Conservation (phyloP, 23 tunicate genomes). For the Clavelina lepadiformis region DNA sequence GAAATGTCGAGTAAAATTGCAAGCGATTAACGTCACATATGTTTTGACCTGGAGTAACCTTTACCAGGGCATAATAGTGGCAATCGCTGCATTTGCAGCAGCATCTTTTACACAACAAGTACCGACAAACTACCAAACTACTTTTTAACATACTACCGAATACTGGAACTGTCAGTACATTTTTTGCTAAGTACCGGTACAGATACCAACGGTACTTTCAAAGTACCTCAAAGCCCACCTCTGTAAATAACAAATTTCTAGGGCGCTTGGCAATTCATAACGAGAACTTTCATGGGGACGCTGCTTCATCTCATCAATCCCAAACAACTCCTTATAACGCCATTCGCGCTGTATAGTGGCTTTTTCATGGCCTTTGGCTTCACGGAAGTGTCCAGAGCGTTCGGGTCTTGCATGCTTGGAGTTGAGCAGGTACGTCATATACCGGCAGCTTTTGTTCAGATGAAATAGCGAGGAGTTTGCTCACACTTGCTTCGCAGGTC, state of each 20-base stretch:
- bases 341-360: conserved; percentile 47
- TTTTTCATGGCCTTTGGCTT: conserved; percentile 36
- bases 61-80: no score
- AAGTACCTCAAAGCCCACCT: no score
- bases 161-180: background rate
- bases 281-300: conserved; percentile 14
- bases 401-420: conserved; percentile 58
- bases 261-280: no score
- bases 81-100: no score
- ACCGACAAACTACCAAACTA: background rate
- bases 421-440: conserved; percentile 42
- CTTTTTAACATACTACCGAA: background rate
- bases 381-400: conserved; percentile 59
- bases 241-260: no score
- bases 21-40: no score
- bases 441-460: background rate
- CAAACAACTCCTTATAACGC: conserved; percentile 45
- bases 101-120: no score
- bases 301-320: conserved; percentile 39
- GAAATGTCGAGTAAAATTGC: no score
- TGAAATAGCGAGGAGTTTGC: no score
- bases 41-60: no score
- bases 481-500: conserved; percentile 35
- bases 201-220: no score
- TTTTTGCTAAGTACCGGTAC: background rate